Evolutionary conservation across 2,888 invertebrate species (phyloP).

Genomic region (Dryobotodes eremita): DNA sequence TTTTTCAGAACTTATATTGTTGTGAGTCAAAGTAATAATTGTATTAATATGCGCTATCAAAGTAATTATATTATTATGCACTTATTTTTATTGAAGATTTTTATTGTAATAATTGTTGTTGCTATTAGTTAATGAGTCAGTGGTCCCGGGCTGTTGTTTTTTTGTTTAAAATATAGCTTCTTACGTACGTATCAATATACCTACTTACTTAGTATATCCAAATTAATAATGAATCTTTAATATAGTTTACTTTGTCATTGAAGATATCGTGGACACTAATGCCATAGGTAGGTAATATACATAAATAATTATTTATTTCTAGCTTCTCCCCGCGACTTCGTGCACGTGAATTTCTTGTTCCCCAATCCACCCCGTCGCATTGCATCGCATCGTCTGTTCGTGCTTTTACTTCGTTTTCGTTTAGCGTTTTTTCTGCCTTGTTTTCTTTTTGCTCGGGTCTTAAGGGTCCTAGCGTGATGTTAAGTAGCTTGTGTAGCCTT

Average conservation of each 20-base stretch:
- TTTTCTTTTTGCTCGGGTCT: too few species aligned
- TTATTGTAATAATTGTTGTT: constrained; percentile 11
- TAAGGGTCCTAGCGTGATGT: too few species aligned
- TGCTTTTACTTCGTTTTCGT: too few species aligned
- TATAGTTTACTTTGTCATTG: background rate
- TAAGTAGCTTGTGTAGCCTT: too few species aligned
- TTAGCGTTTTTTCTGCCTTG: too few species aligned
- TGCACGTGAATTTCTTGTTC: too few species aligned
- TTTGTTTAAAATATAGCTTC: background rate
- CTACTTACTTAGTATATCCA: background rate
- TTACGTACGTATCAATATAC: background rate
- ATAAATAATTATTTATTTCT: background rate
- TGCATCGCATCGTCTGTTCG: too few species aligned
- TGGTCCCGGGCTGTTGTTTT: background rate
- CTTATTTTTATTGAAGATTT: constrained; percentile 29
- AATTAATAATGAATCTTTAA: background rate
- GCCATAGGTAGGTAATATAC: background rate
- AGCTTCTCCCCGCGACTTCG: too few species aligned
- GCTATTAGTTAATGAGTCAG: constrained; percentile 29
- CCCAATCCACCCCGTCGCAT: too few species aligned
- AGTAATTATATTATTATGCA: constrained; percentile 3
- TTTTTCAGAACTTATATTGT: constrained; percentile 1
- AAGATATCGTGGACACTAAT: background rate
- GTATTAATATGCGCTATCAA: constrained; percentile 16
- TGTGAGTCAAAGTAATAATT: constrained; percentile 21